These are phyloP conservation scores for Nezara viridula DNA, from an alignment of 2,888 invertebrate species.

Conservation along the genomic window DNA sequence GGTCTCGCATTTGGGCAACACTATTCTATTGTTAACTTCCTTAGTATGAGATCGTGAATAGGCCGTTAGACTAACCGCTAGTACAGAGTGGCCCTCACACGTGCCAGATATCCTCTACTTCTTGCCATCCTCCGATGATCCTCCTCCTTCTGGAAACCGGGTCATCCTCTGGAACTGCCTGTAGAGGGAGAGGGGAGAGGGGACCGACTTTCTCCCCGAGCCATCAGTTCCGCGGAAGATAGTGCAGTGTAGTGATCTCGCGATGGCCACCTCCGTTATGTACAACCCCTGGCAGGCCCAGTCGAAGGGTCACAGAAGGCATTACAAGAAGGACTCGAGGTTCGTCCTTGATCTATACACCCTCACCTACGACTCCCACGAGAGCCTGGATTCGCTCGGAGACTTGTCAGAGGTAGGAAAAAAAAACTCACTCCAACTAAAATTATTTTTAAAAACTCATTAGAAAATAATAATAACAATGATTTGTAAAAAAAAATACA, in stretches of 20 bases:
- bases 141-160: conserved; percentile 28
- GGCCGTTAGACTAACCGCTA: neutral
- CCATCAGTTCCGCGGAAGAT: neutral
- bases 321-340: conserved; percentile 89
- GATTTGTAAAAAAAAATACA: too few species aligned
- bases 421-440: neutral
- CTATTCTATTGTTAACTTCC: neutral
- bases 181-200: neutral
- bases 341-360: conserved; percentile 88
- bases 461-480: too few species aligned
- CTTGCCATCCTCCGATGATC: neutral
- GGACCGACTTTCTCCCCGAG: neutral
- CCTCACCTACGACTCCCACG: conserved; percentile 86
- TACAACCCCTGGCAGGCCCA: conserved; percentile 65
- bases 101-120: neutral
- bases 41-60: neutral
- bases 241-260: conserved; percentile 13
- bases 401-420: conserved; percentile 72
- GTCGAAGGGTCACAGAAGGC: conserved; percentile 71
- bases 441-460: too few species aligned
- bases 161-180: neutral
- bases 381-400: conserved; percentile 81
- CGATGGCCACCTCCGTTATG: conserved; percentile 66
- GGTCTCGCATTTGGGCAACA: too few species aligned
- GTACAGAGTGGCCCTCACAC: neutral